Base-by-base conservation (phyloP, 2,888 invertebrate genomes). In the Latheticus oryzae region DNA sequence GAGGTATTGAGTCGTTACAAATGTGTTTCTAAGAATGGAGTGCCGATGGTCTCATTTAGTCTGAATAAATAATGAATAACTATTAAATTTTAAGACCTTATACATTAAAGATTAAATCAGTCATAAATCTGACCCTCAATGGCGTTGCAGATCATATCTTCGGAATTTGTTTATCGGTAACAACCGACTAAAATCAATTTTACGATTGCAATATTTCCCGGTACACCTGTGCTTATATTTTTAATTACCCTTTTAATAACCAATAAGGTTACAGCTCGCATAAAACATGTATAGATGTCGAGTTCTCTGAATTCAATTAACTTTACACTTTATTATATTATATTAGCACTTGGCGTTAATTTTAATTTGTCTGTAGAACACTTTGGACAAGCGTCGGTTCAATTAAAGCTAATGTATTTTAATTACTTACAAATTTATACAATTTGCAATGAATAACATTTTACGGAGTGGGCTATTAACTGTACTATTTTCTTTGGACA, bases 361-460 rank as follows among this genome's bases (percentile, higher is more conserved):
- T 66, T 61, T 60, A 62, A 64, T 63, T 63, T 61, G 60, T 58
- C 65, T 59, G 43, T 62, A 62, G 24, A 59, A 58, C 61, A 62
- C 60, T 64, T 47, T 43, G 30, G 52, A 60, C 45, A 56, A 57
- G 51, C 58, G 57, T 61, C 47, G 61, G 28, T 50, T 57, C 59
- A 67, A 66, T 73, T 67, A 68, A 65, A 66, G 69, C 71, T 72
- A 73, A 74, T 73, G 71, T 70, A 74, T 76, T 75, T 74, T 74
- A 75, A 75, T 75, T 70, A 67, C 65, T 73, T 73, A 72, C 73
- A 74, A 75, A 75, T 75, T 76, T 75, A 76, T 76, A 75, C 75
- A 75, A 75, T 75, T 76, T 71, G 60, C 63, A 65, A 69, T 62
- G 69, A 66, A 72, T 66, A 66, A 65, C 68, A 64, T 68, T 66